Evolutionary conservation across 2,797 vertebrate genomes (phyloP).

Genomic region (Acrossocheilus wenchowensis): DNA sequence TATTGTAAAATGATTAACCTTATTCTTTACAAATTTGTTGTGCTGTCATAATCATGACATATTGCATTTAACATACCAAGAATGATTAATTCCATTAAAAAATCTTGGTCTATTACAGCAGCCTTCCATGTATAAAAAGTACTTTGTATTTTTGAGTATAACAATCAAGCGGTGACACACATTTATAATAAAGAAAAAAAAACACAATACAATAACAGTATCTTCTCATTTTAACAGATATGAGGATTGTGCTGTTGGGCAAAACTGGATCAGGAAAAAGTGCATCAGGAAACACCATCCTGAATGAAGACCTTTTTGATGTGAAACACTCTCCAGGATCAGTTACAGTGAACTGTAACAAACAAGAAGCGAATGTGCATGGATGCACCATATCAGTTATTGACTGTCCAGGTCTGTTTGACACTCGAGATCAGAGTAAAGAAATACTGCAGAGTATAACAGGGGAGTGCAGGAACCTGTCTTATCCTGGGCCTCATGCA

Average conservation of each 20-base stretch:
- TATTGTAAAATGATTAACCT: too few species aligned
- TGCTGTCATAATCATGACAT: too few species aligned
- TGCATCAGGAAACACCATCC: neutral
- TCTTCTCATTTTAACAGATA: neutral
- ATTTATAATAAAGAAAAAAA: neutral
- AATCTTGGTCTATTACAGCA: too few species aligned
- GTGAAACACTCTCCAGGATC: neutral
- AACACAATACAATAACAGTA: neutral
- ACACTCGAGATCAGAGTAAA: neutral
- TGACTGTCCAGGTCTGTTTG: conserved; percentile 4
- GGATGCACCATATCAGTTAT: neutral
- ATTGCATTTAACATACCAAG: too few species aligned
- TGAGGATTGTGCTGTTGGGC: conserved; percentile 12
- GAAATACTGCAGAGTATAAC: neutral
- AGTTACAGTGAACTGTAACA: neutral
- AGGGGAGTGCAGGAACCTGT: neutral
- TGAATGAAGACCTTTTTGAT: neutral
- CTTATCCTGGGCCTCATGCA: neutral
- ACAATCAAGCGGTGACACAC: too few species aligned
- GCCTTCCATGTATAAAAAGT: too few species aligned
- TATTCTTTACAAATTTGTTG: too few species aligned
- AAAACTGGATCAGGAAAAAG: conserved; percentile 23
- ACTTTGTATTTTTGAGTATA: too few species aligned
- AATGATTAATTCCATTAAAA: too few species aligned
- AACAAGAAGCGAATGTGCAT: neutral